These are phyloP conservation scores for Molorchus minor DNA, from an alignment of 2,888 invertebrate species.

Conservation along the genomic window DNA sequence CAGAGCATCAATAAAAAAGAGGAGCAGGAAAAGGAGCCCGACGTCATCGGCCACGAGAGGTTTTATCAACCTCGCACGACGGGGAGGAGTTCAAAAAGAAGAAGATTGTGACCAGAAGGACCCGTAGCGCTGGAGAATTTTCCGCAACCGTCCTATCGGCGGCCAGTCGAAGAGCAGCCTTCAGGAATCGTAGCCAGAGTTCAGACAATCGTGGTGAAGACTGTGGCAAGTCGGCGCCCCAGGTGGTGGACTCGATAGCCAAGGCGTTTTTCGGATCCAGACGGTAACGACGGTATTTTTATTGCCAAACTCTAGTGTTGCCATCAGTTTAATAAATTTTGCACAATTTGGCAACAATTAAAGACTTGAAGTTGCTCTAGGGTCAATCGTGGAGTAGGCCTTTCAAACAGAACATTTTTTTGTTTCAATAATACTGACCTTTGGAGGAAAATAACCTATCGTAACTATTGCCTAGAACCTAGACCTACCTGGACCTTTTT, in stretches of 20 bases:
- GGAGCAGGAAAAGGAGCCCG: slow-evolving; percentile 65
- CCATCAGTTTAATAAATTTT: too few species aligned
- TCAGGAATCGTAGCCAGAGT: slow-evolving; percentile 71
- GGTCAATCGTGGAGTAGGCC: too few species aligned
- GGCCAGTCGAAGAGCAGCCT: slow-evolving; percentile 70
- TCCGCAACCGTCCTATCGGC: slow-evolving; percentile 71
- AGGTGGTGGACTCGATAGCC: slow-evolving; percentile 79
- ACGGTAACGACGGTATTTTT: too few species aligned
- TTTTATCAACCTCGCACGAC: slow-evolving; percentile 76
- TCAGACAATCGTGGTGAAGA: slow-evolving; percentile 71
- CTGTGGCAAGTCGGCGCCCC: slow-evolving; percentile 62
- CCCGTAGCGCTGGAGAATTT: slow-evolving; percentile 76
- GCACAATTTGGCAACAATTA: too few species aligned
- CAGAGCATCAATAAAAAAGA: slow-evolving; percentile 72
- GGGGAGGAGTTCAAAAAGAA: slow-evolving; percentile 62
- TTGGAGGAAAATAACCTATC: too few species aligned
- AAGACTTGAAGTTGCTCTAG: too few species aligned
- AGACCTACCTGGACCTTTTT: too few species aligned
- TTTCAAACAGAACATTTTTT: too few species aligned
- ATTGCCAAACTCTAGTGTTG: too few species aligned
- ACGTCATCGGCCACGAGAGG: slow-evolving; percentile 82
- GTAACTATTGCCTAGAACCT: too few species aligned
- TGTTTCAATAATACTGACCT: too few species aligned
- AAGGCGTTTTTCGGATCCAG: slow-evolving; percentile 71
- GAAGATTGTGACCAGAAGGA: slow-evolving; percentile 69